phyloP scores from a whole-genome alignment of 1,140 invertebrate species.

The Lepidurus couesii region DNA sequence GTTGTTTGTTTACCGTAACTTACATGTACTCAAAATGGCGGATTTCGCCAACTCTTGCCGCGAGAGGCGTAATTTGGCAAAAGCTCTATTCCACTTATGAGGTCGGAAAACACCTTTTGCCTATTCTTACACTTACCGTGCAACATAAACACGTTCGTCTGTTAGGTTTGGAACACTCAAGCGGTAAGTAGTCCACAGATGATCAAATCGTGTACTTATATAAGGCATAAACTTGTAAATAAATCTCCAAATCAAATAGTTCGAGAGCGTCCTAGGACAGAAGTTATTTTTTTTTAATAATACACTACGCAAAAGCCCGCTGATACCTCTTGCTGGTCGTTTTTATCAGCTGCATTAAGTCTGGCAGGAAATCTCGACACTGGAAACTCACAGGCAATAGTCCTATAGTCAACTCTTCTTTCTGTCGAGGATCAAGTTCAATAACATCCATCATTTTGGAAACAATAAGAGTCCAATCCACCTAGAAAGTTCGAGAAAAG shows the following conservation, averaged over 20 bases:
- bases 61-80: too few relatives aligned
- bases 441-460: slow-evolving; percentile 43
- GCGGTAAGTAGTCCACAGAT: slow-evolving; percentile 46
- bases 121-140: slow-evolving; percentile 40
- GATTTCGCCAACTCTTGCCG: too few relatives aligned
- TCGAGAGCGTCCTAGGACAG: slow-evolving; percentile 46
- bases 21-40: too few relatives aligned
- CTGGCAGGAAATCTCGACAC: slow-evolving; percentile 48
- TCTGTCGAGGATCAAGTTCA: slow-evolving; percentile 36
- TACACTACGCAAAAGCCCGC: slow-evolving; percentile 7
- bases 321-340: slow-evolving; percentile 43
- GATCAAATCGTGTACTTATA: slow-evolving; percentile 49
- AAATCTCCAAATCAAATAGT: slow-evolving; percentile 54
- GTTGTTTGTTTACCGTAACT: too few relatives aligned
- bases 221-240: slow-evolving; percentile 51
- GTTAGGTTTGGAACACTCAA: slow-evolving; percentile 42
- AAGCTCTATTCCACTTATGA: not conserved
- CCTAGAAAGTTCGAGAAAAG: slow-evolving; percentile 40
- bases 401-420: slow-evolving; percentile 39
- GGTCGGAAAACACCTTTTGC: slow-evolving; percentile 37
- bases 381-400: slow-evolving; percentile 48
- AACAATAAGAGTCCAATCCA: slow-evolving; percentile 47
- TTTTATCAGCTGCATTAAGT: slow-evolving; percentile 45
- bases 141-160: slow-evolving; percentile 43
- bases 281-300: not conserved